A percentile compares a stretch with the other conserved stretches of the same genome.
These are phyloP conservation scores for Phyllopteryx taeniolatus DNA, from an alignment of 2,113 vertebrate species.

Conservation along the genomic window DNA sequence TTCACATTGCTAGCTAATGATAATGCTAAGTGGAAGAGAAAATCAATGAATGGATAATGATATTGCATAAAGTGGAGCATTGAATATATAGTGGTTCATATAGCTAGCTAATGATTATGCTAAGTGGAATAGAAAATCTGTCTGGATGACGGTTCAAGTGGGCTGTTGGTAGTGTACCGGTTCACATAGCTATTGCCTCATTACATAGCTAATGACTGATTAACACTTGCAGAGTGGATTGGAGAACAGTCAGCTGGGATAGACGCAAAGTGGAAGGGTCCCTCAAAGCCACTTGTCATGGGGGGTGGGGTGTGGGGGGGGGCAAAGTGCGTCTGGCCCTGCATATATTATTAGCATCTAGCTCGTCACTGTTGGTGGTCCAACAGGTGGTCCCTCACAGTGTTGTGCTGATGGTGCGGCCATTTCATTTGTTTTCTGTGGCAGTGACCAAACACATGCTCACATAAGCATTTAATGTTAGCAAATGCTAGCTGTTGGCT, in stretches of 20 bases:
- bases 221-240: no score
- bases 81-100: no score
- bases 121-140: no score
- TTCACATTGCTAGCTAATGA: no score
- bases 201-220: neutral
- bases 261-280: neutral
- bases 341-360: constrained; percentile 60
- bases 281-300: neutral
- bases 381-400: neutral
- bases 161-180: neutral
- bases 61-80: no score
- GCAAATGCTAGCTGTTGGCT: no score
- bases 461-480: no score
- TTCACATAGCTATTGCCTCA: neutral
- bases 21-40: no score
- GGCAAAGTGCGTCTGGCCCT: constrained; percentile 20
- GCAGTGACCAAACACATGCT: neutral
- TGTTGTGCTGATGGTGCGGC: neutral
- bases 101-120: no score
- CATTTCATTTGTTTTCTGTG: neutral
- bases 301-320: neutral
- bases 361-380: constrained; percentile 59
- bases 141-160: neutral
- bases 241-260: neutral
- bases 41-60: no score